Percentiles rank a stretch among this genome's conserved stretches.
These are phyloP conservation scores for Diorhabda sublineata DNA, from an alignment of 1,140 invertebrate genomes.

Conservation along the genomic window DNA sequence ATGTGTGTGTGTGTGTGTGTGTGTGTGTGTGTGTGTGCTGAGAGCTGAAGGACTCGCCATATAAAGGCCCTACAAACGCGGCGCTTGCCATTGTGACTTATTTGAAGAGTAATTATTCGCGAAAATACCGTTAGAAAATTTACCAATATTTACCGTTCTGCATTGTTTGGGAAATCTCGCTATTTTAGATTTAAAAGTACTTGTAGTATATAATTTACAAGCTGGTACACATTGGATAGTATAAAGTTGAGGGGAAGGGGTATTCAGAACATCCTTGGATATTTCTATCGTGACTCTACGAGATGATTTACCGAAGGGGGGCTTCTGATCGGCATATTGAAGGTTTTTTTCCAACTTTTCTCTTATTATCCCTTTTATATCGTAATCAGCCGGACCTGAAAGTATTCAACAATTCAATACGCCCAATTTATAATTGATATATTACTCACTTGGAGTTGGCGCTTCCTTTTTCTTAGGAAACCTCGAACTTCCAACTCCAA, in stretches of 20 bases:
- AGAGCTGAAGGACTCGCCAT: background rate
- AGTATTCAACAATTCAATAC: background rate
- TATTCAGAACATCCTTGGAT: background rate
- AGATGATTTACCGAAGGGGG: conserved; percentile 21
- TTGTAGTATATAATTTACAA: conserved; percentile 3
- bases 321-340: conserved; percentile 8
- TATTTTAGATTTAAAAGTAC: conserved; percentile 22
- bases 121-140: background rate
- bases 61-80: background rate
- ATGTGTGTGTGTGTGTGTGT: conserved; percentile 5
- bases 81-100: background rate
- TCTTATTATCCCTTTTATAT: conserved; percentile 17
- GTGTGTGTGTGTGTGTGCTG: conserved; percentile 3
- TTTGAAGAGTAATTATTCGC: background rate
- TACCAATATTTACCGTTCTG: conserved; percentile 18
- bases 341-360: conserved; percentile 19
- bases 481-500: conserved; percentile 8
- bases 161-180: conserved; percentile 14
- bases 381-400: conserved; percentile 23
- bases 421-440: too few species aligned
- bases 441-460: conserved; percentile 6
- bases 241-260: conserved; percentile 4
- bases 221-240: background rate
- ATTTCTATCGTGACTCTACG: conserved; percentile 5
- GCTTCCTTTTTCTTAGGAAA: conserved; percentile 13